A percentile compares a stretch with the other conserved stretches of the same genome.
Evolutionary conservation across 2,797 vertebrate species (phyloP).

Genomic region (Lithobates sylvaticus): DNA sequence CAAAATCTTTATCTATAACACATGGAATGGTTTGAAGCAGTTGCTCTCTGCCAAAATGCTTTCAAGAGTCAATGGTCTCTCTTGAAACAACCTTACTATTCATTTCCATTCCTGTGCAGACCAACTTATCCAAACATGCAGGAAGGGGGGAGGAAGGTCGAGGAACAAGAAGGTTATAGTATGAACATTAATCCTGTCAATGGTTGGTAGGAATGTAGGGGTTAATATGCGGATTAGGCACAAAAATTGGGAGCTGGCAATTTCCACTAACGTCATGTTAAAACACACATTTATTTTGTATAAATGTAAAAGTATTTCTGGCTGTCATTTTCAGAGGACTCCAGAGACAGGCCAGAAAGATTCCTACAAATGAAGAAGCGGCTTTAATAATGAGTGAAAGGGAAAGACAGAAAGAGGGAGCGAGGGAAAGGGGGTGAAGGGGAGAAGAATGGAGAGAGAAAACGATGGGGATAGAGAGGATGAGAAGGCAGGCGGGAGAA

Average conservation of each 20-base stretch:
- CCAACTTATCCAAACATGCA: conserved; percentile 52
- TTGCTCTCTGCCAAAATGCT: conserved; percentile 36
- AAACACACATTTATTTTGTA: conserved; percentile 29
- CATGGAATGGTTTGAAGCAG: conserved; percentile 19
- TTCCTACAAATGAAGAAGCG: background rate
- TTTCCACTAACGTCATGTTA: conserved; percentile 21
- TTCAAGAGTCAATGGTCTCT: conserved; percentile 55
- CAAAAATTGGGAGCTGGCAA: background rate
- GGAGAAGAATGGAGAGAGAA: too few relatives aligned
- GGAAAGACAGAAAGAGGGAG: background rate
- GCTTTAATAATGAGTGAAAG: background rate
- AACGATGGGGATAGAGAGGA: too few relatives aligned
- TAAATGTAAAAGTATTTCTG: conserved; percentile 1
- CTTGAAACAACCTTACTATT: conserved; percentile 56
- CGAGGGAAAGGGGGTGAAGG: background rate
- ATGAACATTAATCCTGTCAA: conserved; percentile 36
- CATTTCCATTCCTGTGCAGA: conserved; percentile 25
- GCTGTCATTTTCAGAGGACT: conserved; percentile 18
- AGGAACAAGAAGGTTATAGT: conserved; percentile 26
- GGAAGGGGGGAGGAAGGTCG: background rate
- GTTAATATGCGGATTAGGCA: conserved; percentile 23
- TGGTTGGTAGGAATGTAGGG: background rate
- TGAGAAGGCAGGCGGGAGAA: too few relatives aligned
- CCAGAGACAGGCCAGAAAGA: conserved; percentile 11
- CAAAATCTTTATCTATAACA: conserved; percentile 37